Conservation (phyloP, 1,140 invertebrate species). For the Brachionus calyciflorus region DNA sequence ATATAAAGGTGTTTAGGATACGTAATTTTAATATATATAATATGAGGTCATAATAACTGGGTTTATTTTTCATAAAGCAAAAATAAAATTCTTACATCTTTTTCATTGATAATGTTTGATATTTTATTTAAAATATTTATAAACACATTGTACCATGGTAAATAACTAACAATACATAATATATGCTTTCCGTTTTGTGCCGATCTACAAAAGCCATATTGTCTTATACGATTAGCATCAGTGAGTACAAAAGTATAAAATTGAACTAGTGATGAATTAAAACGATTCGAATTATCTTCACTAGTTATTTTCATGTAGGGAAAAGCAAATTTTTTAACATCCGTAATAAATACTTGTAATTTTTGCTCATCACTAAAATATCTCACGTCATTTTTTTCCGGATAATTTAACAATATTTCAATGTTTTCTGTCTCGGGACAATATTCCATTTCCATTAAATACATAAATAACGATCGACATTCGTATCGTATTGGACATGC, state of each 20-base stretch:
- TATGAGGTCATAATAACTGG: too few relatives aligned
- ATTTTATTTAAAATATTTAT: conserved; percentile 39
- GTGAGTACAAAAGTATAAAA: conserved; percentile 45
- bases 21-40: too few relatives aligned
- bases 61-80: too few relatives aligned
- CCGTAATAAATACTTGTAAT: neutral
- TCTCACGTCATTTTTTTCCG: conserved; percentile 14
- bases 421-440: neutral
- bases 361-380: conserved; percentile 5
- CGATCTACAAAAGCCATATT: conserved; percentile 37
- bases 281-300: neutral
- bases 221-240: conserved; percentile 30
- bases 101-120: conserved; percentile 29
- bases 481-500: conserved; percentile 44
- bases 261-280: neutral
- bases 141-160: conserved; percentile 43
- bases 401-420: conserved; percentile 22
- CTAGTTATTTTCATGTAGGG: neutral
- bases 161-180: conserved; percentile 37
- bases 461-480: conserved; percentile 8
- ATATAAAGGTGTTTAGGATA: too few relatives aligned
- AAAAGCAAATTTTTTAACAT: conserved; percentile 46
- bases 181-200: conserved; percentile 34
- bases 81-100: conserved; percentile 28
- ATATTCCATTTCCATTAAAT: conserved; percentile 39